A percentile compares a stretch with the other conserved stretches of the same genome.
These are phyloP conservation scores for Girardinichthys multiradiatus DNA, from an alignment of 2,113 vertebrate genomes.

Conservation along the genomic window DNA sequence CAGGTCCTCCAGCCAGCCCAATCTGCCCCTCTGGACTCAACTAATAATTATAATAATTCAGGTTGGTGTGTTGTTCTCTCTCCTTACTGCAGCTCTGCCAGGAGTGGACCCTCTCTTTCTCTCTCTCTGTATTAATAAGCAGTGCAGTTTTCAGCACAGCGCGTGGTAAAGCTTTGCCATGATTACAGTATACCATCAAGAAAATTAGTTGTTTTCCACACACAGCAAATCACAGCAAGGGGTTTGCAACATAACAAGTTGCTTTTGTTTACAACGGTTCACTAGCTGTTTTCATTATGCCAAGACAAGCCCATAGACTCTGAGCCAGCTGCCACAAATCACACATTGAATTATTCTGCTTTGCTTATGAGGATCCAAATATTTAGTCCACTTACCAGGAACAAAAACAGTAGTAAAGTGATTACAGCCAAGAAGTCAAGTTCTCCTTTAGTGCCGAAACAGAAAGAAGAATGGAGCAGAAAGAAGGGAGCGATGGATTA, in stretches of 20 bases:
- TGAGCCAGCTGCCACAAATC: constrained; percentile 81
- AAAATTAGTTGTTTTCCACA: constrained; percentile 85
- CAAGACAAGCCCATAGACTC: constrained; percentile 80
- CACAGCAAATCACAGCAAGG: constrained; percentile 77
- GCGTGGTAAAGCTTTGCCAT: constrained; percentile 80
- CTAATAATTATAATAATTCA: constrained; percentile 76
- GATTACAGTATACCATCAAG: constrained; percentile 84
- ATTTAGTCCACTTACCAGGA: constrained; percentile 89
- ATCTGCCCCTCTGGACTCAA: constrained; percentile 36
- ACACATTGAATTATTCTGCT: constrained; percentile 85
- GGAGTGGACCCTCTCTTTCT: constrained; percentile 63
- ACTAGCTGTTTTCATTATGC: constrained; percentile 83
- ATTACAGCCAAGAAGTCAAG: constrained; percentile 84
- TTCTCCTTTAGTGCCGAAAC: constrained; percentile 71
- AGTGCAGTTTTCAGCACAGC: constrained; percentile 73
- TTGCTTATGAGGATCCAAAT: constrained; percentile 88
- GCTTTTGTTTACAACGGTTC: constrained; percentile 86
- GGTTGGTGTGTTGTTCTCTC: constrained; percentile 59
- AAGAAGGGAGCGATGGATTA: constrained; percentile 2
- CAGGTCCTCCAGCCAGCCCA: constrained; percentile 35
- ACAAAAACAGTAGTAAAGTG: constrained; percentile 87
- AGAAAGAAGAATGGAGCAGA: constrained; percentile 20
- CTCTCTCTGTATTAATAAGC: constrained; percentile 78
- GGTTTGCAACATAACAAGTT: constrained; percentile 84
- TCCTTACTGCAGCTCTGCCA: constrained; percentile 61